A percentile compares a stretch with the other conserved stretches of the same genome.
Conservation (phyloP, 2,888 invertebrate species). For the Synergus itoensis region DNA sequence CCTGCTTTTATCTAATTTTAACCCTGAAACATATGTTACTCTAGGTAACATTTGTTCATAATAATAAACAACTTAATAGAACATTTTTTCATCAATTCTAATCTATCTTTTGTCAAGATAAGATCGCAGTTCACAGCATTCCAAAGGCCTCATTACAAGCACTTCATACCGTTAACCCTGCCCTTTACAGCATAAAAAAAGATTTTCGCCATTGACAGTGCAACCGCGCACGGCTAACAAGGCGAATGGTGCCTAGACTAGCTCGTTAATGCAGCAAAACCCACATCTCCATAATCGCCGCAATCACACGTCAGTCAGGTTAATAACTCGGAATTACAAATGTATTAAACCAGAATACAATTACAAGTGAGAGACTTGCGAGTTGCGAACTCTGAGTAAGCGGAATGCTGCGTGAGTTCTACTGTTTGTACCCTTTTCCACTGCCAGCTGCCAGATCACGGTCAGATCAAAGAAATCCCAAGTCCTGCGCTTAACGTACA, state of each 20-base stretch:
- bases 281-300: constrained; percentile 66
- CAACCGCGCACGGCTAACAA: constrained; percentile 17
- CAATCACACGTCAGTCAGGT: constrained; percentile 66
- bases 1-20: neutral
- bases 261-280: constrained; percentile 70
- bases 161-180: constrained; percentile 13
- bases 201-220: constrained; percentile 24
- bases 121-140: constrained; percentile 21
- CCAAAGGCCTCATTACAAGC: constrained; percentile 5
- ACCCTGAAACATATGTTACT: neutral
- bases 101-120: constrained; percentile 1
- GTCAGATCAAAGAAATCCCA: constrained; percentile 26
- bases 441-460: constrained; percentile 21
- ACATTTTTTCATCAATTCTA: constrained; percentile 1
- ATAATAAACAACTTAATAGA: neutral
- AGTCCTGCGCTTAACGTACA: neutral
- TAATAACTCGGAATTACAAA: constrained; percentile 72
- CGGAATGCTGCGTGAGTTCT: neutral
- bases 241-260: constrained; percentile 47
- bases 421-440: constrained; percentile 19
- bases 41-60: neutral
- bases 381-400: constrained; percentile 33
- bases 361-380: constrained; percentile 61
- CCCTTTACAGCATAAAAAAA: neutral
- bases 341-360: constrained; percentile 69